phyloP scores from a whole-genome alignment of 2,113 vertebrate species.

The Clupea harengus region DNA sequence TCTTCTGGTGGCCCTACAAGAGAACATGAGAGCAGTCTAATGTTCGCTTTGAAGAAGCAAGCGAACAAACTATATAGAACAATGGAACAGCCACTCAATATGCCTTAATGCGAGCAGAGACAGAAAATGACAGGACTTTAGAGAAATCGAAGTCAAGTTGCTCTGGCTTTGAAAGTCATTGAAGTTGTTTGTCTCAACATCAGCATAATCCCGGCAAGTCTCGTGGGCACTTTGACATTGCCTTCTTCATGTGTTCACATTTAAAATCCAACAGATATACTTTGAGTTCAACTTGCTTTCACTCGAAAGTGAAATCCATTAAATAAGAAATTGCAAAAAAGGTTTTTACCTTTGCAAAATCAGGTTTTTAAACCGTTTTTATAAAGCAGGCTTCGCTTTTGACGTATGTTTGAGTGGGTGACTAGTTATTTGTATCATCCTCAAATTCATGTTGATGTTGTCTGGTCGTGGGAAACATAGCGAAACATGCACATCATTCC shows the following conservation, averaged over 20 bases:
- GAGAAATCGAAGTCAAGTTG: not conserved
- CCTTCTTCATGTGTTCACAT: not conserved
- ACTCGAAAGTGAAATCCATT: not conserved
- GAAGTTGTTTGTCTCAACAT: not conserved
- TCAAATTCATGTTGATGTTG: too few species aligned
- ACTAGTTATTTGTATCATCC: too few species aligned
- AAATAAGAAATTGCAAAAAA: not conserved
- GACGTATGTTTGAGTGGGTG: too few species aligned
- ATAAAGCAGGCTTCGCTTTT: too few species aligned
- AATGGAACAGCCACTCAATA: not conserved
- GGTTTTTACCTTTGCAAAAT: too few species aligned
- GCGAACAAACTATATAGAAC: not conserved
- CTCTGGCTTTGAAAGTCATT: not conserved
- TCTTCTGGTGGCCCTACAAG: not conserved
- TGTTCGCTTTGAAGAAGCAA: not conserved
- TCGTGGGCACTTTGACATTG: not conserved
- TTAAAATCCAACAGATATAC: not conserved
- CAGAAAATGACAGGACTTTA: not conserved
- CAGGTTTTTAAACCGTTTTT: too few species aligned
- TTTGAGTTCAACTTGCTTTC: not conserved
- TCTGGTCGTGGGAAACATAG: too few species aligned
- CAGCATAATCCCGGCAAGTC: not conserved
- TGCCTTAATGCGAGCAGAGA: not conserved
- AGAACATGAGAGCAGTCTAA: not conserved
- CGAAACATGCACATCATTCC: too few species aligned